These are phyloP conservation scores for Echinometra lucunter DNA, from an alignment of 53 echinoderm and acorn worm genomes.

Conservation along the genomic window DNA sequence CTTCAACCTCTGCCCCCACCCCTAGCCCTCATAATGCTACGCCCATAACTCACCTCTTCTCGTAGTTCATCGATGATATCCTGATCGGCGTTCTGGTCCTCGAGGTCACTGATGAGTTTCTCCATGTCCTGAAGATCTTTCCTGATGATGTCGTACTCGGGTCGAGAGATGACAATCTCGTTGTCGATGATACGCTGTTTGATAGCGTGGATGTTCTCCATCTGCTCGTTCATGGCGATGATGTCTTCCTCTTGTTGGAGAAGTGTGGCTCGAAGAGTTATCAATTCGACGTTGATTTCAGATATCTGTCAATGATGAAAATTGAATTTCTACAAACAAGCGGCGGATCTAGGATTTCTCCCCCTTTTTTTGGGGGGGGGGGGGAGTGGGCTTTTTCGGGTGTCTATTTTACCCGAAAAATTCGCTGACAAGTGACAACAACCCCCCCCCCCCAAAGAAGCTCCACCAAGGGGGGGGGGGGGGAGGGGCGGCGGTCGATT, in stretches of 20 bases:
- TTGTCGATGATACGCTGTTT: constrained; percentile 30
- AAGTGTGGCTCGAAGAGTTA: neutral
- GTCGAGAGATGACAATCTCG: constrained; percentile 16
- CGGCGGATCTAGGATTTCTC: no score
- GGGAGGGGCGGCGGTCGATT: no score
- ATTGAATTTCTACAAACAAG: neutral
- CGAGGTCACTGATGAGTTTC: neutral
- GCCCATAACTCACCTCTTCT: constrained; percentile 16
- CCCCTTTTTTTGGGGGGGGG: no score
- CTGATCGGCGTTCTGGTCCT: neutral
- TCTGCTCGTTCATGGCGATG: constrained; percentile 7
- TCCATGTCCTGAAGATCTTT: constrained; percentile 6
- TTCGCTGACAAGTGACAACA: no score
- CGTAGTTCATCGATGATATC: constrained; percentile 2
- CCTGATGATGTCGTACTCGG: constrained; percentile 30
- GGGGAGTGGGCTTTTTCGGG: no score
- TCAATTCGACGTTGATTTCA: neutral
- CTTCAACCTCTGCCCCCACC: no score
- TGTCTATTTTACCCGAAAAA: no score
- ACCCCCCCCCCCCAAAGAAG: no score
- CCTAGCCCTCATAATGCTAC: no score
- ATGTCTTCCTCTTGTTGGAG: neutral
- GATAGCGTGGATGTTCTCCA: constrained; percentile 6
- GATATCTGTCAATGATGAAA: neutral
- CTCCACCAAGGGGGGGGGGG: no score